Evolutionary conservation across 2,888 invertebrate species (phyloP).

Genomic region (Mythimna albipuncta): DNA sequence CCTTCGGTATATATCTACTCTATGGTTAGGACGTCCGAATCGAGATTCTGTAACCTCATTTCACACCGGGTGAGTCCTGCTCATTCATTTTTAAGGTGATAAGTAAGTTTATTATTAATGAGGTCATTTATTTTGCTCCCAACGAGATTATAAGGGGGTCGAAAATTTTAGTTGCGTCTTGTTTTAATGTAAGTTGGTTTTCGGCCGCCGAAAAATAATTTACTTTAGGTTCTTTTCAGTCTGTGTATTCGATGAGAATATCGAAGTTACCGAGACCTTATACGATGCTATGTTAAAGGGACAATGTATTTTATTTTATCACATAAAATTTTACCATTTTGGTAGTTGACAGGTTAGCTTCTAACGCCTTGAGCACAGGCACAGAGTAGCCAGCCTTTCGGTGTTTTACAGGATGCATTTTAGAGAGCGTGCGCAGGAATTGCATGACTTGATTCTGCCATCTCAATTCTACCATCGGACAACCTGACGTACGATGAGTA

Average conservation of each 20-base stretch:
- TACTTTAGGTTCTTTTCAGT: neutral
- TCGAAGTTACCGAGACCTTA: neutral
- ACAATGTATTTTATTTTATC: neutral
- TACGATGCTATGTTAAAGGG: neutral
- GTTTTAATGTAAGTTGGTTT: constrained; percentile 41
- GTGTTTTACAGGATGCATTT: too few relatives aligned
- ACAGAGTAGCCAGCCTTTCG: too few relatives aligned
- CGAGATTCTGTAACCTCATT: constrained; percentile 64
- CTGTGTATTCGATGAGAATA: neutral
- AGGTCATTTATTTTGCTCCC: constrained; percentile 57
- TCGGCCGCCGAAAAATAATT: constrained; percentile 12
- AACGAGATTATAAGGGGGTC: constrained; percentile 33
- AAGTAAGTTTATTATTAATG: constrained; percentile 68
- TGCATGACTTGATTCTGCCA: too few relatives aligned
- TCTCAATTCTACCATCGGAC: too few relatives aligned
- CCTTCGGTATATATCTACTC: constrained; percentile 14
- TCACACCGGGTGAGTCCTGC: constrained; percentile 69
- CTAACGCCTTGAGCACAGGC: too few relatives aligned
- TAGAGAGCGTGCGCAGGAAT: too few relatives aligned
- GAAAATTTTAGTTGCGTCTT: constrained; percentile 43
- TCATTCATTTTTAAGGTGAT: constrained; percentile 64
- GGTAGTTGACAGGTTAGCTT: too few relatives aligned
- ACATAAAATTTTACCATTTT: too few relatives aligned
- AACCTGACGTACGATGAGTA: too few relatives aligned
- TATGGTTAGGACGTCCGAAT: constrained; percentile 66